A percentile compares a stretch with the other conserved stretches of the same genome.
phyloP scores from a whole-genome alignment of 2,888 invertebrate genomes.

The Pandemis corylana region DNA sequence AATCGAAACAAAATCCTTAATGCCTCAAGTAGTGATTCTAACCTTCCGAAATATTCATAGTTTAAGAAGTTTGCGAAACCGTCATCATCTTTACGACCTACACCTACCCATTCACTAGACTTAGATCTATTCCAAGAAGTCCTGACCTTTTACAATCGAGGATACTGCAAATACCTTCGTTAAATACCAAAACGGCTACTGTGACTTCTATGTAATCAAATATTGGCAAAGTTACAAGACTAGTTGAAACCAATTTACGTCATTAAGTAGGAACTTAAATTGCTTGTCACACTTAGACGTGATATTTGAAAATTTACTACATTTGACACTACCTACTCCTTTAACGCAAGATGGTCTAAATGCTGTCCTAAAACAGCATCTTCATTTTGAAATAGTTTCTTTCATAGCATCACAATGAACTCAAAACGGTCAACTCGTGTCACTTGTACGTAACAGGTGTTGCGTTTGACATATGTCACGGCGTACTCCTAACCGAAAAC shows the following conservation, averaged over 20 bases:
- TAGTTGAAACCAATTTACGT: conserved; percentile 10
- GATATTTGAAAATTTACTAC: not conserved
- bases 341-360: not conserved
- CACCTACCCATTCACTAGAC: conserved; percentile 22
- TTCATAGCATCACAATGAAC: conserved; percentile 25
- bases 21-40: not conserved
- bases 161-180: conserved; percentile 31
- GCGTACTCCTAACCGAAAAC: not conserved
- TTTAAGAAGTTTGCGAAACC: conserved; percentile 2
- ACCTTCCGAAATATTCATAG: conserved; percentile 24
- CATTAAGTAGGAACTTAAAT: conserved; percentile 17
- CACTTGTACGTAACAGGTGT: conserved; percentile 36
- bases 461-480: conserved; percentile 30
- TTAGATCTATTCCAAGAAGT: conserved; percentile 35
- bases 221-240: conserved; percentile 24
- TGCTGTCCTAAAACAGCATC: conserved; percentile 3
- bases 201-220: conserved; percentile 19
- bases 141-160: conserved; percentile 32
- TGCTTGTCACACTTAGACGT: conserved; percentile 1
- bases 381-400: conserved; percentile 28
- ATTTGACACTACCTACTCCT: not conserved
- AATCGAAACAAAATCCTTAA: conserved; percentile 6
- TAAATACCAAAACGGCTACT: conserved; percentile 26
- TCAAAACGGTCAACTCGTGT: conserved; percentile 31
- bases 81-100: conserved; percentile 17